phyloP scores from a whole-genome alignment of 2,888 invertebrate genomes.

The Sinohyriopsis cumingii region DNA sequence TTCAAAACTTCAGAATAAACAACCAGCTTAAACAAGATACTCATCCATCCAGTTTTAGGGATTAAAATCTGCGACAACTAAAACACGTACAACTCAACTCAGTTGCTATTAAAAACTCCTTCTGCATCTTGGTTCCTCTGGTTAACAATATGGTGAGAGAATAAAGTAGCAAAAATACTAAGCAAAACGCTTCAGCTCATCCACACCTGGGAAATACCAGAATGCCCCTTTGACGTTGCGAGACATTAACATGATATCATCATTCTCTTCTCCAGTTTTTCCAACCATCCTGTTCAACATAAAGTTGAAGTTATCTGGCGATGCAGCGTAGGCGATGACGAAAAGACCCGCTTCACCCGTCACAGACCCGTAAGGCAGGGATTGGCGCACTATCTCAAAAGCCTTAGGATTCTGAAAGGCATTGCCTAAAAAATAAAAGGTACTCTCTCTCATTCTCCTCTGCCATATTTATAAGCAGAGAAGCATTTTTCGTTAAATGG shows the following conservation, averaged over 20 bases:
- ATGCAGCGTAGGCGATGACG: slow-evolving; percentile 70
- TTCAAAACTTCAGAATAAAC: no score
- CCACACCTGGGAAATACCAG: slow-evolving; percentile 71
- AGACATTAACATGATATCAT: slow-evolving; percentile 69
- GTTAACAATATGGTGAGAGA: no score
- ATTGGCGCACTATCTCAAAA: slow-evolving; percentile 71
- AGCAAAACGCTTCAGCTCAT: slow-evolving; percentile 60
- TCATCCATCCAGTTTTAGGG: no score
- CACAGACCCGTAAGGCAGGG: slow-evolving; percentile 70
- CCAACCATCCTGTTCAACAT: slow-evolving; percentile 72
- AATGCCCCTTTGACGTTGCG: slow-evolving; percentile 68
- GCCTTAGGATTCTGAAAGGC: slow-evolving; percentile 57
- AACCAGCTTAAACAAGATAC: no score
- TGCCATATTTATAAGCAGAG: no score
- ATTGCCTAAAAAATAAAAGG: slow-evolving; percentile 49
- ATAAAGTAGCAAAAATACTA: slow-evolving; percentile 5
- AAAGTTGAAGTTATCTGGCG: slow-evolving; percentile 67
- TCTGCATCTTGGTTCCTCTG: no score
- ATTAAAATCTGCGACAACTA: no score
- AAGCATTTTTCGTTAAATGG: no score
- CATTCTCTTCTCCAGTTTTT: slow-evolving; percentile 57
- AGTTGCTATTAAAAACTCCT: no score
- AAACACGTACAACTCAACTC: no score
- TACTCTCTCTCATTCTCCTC: no score
- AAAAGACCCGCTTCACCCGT: slow-evolving; percentile 67